These are phyloP conservation scores for Camelus bactrianus DNA, from an alignment of 2,113 vertebrate genomes.

Conservation along the genomic window DNA sequence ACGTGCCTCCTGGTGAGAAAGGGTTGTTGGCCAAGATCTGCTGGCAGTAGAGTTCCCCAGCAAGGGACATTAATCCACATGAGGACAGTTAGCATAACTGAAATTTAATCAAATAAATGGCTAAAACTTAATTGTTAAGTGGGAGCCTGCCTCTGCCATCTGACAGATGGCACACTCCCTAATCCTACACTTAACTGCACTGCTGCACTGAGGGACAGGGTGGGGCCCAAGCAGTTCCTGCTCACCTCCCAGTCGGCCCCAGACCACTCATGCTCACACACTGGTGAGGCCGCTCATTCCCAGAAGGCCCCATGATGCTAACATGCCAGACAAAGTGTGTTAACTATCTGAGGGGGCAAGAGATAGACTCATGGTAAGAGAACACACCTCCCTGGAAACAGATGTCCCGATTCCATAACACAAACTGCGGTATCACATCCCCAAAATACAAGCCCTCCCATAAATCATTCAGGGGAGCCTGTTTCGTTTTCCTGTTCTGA, in stretches of 20 bases:
- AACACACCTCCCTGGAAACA: slow-evolving; percentile 79
- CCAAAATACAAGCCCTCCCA: slow-evolving; percentile 81
- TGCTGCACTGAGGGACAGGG: slow-evolving; percentile 15
- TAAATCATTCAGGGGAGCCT: slow-evolving; percentile 79
- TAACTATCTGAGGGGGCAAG: slow-evolving; percentile 50
- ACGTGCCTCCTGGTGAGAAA: background rate
- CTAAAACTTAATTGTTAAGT: slow-evolving; percentile 53
- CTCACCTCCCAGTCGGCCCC: slow-evolving; percentile 20
- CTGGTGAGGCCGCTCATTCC: slow-evolving; percentile 20
- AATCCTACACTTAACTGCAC: slow-evolving; percentile 24
- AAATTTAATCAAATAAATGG: slow-evolving; percentile 77
- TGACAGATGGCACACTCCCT: slow-evolving; percentile 60
- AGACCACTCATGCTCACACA: background rate
- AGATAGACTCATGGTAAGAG: slow-evolving; percentile 33
- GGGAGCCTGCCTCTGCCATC: slow-evolving; percentile 35
- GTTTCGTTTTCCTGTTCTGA: slow-evolving; percentile 85
- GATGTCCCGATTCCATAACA: slow-evolving; percentile 75
- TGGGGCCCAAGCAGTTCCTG: background rate
- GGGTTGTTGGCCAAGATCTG: background rate
- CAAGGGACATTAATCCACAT: background rate
- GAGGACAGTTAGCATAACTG: slow-evolving; percentile 68
- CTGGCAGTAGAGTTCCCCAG: background rate
- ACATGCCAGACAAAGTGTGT: slow-evolving; percentile 48
- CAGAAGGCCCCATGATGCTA: slow-evolving; percentile 57
- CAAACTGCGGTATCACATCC: slow-evolving; percentile 82